Conservation (phyloP, 2,113 vertebrate genomes). For the Caracal caracal region DNA sequence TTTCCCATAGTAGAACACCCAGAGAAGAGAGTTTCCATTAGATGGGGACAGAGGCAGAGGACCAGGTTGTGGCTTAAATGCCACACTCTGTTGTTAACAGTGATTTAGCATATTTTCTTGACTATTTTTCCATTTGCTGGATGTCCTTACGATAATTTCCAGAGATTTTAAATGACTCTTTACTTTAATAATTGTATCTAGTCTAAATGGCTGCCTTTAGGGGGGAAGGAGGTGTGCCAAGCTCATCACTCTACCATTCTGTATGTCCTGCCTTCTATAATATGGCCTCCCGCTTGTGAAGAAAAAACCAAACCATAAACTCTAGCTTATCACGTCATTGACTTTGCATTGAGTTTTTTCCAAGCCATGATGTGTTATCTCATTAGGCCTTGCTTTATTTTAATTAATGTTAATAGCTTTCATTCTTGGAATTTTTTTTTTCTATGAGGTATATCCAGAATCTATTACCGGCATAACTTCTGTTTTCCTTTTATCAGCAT, state of each 20-base stretch:
- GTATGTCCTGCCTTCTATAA: background rate
- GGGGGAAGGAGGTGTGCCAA: background rate
- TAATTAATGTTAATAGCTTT: background rate
- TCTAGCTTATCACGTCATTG: background rate
- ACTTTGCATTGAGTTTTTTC: background rate
- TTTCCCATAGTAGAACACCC: background rate
- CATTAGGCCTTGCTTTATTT: background rate
- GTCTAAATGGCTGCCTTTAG: background rate
- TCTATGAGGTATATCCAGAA: background rate
- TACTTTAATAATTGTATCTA: background rate
- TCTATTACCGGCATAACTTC: background rate
- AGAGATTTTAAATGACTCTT: background rate
- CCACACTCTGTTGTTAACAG: background rate
- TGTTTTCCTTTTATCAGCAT: background rate
- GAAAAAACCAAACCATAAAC: background rate
- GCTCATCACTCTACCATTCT: background rate
- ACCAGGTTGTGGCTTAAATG: background rate
- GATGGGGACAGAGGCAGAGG: background rate
- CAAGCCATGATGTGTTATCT: background rate
- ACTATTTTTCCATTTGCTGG: background rate
- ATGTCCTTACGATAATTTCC: background rate
- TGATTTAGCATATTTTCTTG: background rate
- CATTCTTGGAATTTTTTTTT: background rate
- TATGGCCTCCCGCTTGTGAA: background rate
- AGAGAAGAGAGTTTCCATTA: background rate